phyloP scores from a whole-genome alignment of 2,888 invertebrate species.

The Hyposoter didymator region DNA sequence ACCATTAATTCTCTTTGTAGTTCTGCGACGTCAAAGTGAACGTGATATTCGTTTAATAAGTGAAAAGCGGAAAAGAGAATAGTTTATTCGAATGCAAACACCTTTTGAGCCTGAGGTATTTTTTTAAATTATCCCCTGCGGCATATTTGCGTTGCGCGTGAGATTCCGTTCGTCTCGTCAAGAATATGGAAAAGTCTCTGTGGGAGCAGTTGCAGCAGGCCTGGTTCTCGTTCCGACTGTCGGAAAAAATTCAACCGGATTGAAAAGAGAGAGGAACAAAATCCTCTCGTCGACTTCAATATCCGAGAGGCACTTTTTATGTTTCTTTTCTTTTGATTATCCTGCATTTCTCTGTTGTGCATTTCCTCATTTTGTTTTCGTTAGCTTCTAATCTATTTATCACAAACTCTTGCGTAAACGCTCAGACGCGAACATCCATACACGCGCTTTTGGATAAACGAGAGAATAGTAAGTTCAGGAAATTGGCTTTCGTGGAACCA shows the following conservation, averaged over 20 bases:
- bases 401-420: background rate
- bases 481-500: slow-evolving; percentile 40
- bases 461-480: slow-evolving; percentile 11
- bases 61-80: slow-evolving; percentile 22
- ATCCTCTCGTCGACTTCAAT: slow-evolving; percentile 15
- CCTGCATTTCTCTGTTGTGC: slow-evolving; percentile 5
- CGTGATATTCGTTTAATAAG: slow-evolving; percentile 34
- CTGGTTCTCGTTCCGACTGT: slow-evolving; percentile 44
- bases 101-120: slow-evolving; percentile 53
- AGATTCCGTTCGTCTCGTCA: slow-evolving; percentile 28
- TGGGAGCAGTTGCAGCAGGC: slow-evolving; percentile 27
- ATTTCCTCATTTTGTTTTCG: slow-evolving; percentile 34
- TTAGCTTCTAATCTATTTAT: slow-evolving; percentile 43
- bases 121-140: slow-evolving; percentile 69
- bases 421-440: background rate
- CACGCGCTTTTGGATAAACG: background rate
- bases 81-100: slow-evolving; percentile 4
- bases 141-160: slow-evolving; percentile 39
- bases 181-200: slow-evolving; percentile 25
- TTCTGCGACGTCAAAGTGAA: background rate
- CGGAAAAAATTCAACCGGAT: slow-evolving; percentile 38
- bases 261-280: slow-evolving; percentile 22
- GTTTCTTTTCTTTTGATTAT: background rate
- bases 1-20: slow-evolving; percentile 6
- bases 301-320: slow-evolving; percentile 2